Percentiles rank a stretch among this genome's conserved stretches.
Evolutionary conservation across 2,888 invertebrate genomes (phyloP).

Genomic region (Melanotus villosus): DNA sequence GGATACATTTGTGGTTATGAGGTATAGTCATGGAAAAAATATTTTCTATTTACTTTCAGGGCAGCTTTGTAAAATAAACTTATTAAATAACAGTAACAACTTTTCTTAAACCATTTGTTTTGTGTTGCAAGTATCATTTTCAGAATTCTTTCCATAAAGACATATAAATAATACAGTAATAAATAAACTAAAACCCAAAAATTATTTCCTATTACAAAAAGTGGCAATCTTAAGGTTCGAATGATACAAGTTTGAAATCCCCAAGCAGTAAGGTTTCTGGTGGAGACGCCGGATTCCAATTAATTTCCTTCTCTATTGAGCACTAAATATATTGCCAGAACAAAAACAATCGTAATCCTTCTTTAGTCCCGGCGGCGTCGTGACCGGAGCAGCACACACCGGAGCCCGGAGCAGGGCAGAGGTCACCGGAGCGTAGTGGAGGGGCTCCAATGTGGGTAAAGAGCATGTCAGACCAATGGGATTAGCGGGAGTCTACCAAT

Average conservation of each 20-base stretch:
- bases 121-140: too few relatives aligned
- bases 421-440: conserved; percentile 52
- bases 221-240: not conserved
- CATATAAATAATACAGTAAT: too few relatives aligned
- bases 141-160: too few relatives aligned
- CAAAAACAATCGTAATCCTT: conserved; percentile 36
- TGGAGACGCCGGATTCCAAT: conserved; percentile 15
- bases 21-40: too few relatives aligned
- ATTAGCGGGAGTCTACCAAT: conserved; percentile 63
- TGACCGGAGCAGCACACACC: conserved; percentile 38
- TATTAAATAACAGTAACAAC: too few relatives aligned
- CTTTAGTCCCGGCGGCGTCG: conserved; percentile 36
- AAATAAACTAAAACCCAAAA: not conserved
- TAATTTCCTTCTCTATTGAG: conserved; percentile 31
- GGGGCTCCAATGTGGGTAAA: conserved; percentile 61
- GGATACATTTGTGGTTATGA: too few relatives aligned
- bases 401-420: conserved; percentile 50
- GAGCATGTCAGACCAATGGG: conserved; percentile 61
- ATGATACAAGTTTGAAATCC: not conserved
- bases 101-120: too few relatives aligned
- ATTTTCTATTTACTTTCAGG: too few relatives aligned
- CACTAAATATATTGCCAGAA: conserved; percentile 32
- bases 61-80: too few relatives aligned
- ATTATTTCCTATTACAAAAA: not conserved
- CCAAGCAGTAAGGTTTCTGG: not conserved